A percentile compares a stretch with the other conserved stretches of the same genome.
Conservation (phyloP, 2,888 invertebrate genomes). For the Apamea anceps region DNA sequence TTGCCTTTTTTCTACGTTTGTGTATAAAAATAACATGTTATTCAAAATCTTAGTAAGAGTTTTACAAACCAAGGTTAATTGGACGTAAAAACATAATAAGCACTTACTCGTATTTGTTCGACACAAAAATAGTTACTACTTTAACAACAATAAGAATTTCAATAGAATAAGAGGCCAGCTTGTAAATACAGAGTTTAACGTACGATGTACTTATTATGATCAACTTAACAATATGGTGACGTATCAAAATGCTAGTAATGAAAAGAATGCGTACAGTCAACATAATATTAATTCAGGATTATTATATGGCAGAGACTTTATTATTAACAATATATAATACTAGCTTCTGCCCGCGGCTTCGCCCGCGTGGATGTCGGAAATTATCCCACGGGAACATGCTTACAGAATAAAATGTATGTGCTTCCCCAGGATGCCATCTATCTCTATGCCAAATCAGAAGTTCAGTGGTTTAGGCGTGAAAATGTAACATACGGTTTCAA, state of each 20-base stretch:
- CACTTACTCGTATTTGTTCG: background rate
- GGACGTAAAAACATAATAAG: background rate
- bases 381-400: too few relatives aligned
- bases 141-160: background rate
- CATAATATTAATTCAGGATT: background rate
- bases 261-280: conserved; percentile 10
- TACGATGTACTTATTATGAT: too few relatives aligned
- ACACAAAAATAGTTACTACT: background rate
- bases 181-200: too few relatives aligned
- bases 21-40: background rate
- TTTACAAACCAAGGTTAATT: background rate
- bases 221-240: too few relatives aligned
- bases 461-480: too few relatives aligned
- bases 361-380: too few relatives aligned
- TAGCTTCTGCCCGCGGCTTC: too few relatives aligned
- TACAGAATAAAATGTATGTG: too few relatives aligned
- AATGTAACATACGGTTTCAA: too few relatives aligned
- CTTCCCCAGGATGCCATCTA: too few relatives aligned
- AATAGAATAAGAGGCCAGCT: background rate
- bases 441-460: too few relatives aligned
- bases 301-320: background rate
- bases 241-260: background rate
- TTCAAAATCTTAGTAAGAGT: background rate
- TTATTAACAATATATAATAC: too few relatives aligned
- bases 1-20: background rate